Evolutionary conservation across 2,888 invertebrate species (phyloP).

Genomic region (Pammene fasciana): DNA sequence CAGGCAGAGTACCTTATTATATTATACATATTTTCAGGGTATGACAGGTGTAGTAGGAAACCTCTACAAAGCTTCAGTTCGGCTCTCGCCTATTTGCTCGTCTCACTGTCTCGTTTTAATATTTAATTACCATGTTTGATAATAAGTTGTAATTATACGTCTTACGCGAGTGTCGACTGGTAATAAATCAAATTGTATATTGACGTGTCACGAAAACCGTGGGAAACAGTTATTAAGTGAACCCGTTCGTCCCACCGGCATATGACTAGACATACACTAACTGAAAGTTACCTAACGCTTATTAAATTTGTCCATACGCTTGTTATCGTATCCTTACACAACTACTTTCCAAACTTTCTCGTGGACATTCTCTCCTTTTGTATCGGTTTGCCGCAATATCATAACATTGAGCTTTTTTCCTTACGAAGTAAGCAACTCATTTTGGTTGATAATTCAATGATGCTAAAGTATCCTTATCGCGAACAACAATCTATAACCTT

Average conservation of each 20-base stretch:
- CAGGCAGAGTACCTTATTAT: no score
- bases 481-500: conserved; percentile 17
- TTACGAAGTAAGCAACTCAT: background rate
- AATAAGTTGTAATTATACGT: conserved; percentile 9
- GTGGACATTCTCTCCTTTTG: conserved; percentile 44
- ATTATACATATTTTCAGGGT: no score
- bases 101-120: no score
- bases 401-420: conserved; percentile 33
- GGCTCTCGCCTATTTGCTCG: no score
- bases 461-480: conserved; percentile 19
- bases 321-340: conserved; percentile 59
- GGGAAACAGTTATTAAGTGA: conserved; percentile 43
- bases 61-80: no score
- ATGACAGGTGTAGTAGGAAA: no score
- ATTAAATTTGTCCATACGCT: conserved; percentile 59
- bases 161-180: conserved; percentile 16
- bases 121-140: no score
- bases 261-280: conserved; percentile 45
- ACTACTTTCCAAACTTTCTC: conserved; percentile 55
- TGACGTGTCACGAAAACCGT: conserved; percentile 27
- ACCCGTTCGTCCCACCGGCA: conserved; percentile 57
- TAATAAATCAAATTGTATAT: conserved; percentile 32
- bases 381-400: conserved; percentile 22
- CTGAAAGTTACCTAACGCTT: conserved; percentile 62
- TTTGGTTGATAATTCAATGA: conserved; percentile 15